Evolutionary conservation across 2,113 vertebrate species (phyloP).

Genomic region (Chrysochloris asiatica): DNA sequence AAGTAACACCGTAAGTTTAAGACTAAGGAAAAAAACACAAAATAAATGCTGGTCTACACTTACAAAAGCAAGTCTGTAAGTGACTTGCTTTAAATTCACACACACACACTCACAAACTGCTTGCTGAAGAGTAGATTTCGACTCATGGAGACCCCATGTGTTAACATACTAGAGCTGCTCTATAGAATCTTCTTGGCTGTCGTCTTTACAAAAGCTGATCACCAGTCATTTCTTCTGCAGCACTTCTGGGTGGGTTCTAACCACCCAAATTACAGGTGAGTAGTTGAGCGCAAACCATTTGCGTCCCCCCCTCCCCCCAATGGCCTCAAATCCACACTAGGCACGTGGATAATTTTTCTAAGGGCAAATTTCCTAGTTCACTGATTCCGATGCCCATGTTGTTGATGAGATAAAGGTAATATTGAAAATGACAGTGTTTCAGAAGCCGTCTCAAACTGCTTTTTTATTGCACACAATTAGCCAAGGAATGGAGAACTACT

Average conservation of each 20-base stretch:
- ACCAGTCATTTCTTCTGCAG: not conserved
- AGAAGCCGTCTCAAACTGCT: conserved; percentile 21
- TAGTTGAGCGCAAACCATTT: not conserved
- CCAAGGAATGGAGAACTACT: not conserved
- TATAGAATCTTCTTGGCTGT: not conserved
- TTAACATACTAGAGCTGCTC: not conserved
- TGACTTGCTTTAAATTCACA: not conserved
- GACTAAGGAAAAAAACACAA: not conserved
- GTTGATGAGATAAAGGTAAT: conserved; percentile 43
- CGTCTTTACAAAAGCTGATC: not conserved
- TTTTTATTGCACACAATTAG: conserved; percentile 54
- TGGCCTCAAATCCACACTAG: not conserved
- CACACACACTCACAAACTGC: not conserved
- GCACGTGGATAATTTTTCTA: not conserved
- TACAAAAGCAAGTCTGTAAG: not conserved
- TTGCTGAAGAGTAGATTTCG: not conserved
- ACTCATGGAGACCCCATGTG: not conserved
- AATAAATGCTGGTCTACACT: not conserved
- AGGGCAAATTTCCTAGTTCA: not conserved
- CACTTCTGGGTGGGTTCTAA: not conserved
- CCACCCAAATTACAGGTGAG: not conserved
- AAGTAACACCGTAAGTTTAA: not conserved
- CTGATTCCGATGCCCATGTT: not conserved
- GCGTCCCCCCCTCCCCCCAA: too few species aligned
- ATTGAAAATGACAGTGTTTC: conserved; percentile 8